Conservation (phyloP, 1,140 invertebrate genomes). For the Kradibia gibbosae region DNA sequence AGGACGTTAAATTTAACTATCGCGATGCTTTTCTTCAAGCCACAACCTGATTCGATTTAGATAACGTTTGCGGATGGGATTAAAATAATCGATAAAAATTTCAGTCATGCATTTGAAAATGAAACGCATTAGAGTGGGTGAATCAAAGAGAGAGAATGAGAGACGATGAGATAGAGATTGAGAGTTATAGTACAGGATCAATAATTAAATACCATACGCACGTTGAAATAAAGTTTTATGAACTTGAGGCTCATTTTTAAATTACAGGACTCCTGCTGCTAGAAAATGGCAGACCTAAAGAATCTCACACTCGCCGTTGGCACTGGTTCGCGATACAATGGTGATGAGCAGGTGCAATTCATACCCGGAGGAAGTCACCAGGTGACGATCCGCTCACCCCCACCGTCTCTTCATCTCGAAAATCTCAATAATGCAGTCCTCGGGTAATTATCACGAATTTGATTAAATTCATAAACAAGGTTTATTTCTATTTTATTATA, state of each 20-base stretch:
- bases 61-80: not conserved
- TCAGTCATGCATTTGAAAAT: not conserved
- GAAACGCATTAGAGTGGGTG: not conserved
- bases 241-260: conserved; percentile 17
- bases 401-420: conserved; percentile 64
- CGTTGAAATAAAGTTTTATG: not conserved
- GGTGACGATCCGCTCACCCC: conserved; percentile 69
- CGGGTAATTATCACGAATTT: conserved; percentile 55
- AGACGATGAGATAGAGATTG: too few species aligned
- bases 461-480: not conserved
- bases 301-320: conserved; percentile 62
- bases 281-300: conserved; percentile 68
- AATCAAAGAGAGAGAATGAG: too few species aligned
- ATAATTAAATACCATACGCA: too few species aligned
- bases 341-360: conserved; percentile 70
- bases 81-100: not conserved
- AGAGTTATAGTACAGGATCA: too few species aligned
- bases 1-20: not conserved
- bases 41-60: too few species aligned
- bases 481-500: too few species aligned
- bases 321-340: conserved; percentile 63
- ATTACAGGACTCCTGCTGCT: conserved; percentile 45
- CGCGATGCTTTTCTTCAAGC: not conserved
- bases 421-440: conserved; percentile 66
- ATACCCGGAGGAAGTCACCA: conserved; percentile 67